Conservation (phyloP, 2,113 vertebrate genomes). For the Solenodon paradoxus region DNA sequence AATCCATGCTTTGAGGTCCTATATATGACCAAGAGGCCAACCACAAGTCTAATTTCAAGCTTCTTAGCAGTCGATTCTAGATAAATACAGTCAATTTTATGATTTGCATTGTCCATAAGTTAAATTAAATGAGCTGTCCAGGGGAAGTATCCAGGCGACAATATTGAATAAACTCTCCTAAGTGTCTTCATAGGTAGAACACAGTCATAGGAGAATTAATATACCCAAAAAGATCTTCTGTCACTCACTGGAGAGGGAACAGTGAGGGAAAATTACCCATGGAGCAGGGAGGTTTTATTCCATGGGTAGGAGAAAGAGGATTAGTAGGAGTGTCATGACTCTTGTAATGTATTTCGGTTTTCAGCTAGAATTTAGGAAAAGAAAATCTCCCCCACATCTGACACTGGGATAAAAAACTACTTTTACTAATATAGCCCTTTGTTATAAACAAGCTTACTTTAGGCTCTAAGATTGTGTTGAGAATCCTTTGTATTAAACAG, state of each 20-base stretch:
- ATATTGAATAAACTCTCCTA: background rate
- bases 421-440: slow-evolving; percentile 45
- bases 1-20: background rate
- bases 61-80: background rate
- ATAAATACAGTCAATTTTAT: background rate
- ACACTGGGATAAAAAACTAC: slow-evolving; percentile 21
- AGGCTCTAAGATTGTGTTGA: background rate
- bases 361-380: background rate
- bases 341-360: background rate
- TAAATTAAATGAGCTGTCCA: background rate
- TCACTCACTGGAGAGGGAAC: background rate
- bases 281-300: background rate
- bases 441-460: slow-evolving; percentile 33
- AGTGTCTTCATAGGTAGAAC: background rate
- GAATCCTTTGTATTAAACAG: slow-evolving; percentile 33
- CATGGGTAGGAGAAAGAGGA: background rate
- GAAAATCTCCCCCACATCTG: background rate
- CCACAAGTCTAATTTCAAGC: background rate
- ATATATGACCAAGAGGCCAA: background rate
- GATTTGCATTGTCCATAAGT: background rate
- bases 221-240: background rate
- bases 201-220: background rate
- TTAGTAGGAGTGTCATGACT: background rate
- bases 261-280: background rate
- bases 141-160: background rate